These are phyloP conservation scores for Poecile atricapillus DNA, from an alignment of 2,113 vertebrate species.

Conservation along the genomic window DNA sequence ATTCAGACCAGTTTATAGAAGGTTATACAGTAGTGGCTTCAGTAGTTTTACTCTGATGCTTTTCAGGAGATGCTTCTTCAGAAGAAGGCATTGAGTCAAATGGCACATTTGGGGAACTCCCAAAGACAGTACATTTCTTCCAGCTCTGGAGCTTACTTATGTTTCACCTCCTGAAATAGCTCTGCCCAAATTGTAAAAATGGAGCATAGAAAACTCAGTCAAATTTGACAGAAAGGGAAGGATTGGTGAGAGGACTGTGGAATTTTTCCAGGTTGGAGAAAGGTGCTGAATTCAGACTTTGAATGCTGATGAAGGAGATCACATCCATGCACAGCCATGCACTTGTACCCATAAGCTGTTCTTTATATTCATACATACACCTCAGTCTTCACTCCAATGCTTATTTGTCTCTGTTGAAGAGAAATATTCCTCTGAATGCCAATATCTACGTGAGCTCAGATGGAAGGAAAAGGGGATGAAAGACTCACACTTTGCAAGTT, in stretches of 20 bases:
- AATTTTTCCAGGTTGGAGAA: not conserved
- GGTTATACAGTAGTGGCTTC: not conserved
- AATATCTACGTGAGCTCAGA: not conserved
- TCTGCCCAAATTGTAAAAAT: not conserved
- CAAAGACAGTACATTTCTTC: not conserved
- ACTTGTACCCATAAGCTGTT: not conserved
- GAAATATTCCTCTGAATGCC: not conserved
- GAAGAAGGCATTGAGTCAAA: not conserved
- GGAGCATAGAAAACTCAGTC: not conserved
- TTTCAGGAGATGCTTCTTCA: not conserved
- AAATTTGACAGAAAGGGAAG: not conserved
- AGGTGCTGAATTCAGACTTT: not conserved
- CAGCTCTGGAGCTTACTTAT: not conserved
- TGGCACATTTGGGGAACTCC: not conserved
- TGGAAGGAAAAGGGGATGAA: not conserved
- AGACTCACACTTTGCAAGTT: not conserved
- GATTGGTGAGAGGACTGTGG: not conserved
- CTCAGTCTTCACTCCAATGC: not conserved
- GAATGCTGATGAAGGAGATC: not conserved
- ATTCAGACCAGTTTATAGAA: not conserved
- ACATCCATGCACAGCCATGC: not conserved
- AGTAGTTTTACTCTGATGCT: not conserved
- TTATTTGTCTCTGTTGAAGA: not conserved
- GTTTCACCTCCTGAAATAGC: not conserved
- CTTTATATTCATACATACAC: not conserved